phyloP scores from a whole-genome alignment of 2,113 vertebrate genomes.

The Cariama cristata region DNA sequence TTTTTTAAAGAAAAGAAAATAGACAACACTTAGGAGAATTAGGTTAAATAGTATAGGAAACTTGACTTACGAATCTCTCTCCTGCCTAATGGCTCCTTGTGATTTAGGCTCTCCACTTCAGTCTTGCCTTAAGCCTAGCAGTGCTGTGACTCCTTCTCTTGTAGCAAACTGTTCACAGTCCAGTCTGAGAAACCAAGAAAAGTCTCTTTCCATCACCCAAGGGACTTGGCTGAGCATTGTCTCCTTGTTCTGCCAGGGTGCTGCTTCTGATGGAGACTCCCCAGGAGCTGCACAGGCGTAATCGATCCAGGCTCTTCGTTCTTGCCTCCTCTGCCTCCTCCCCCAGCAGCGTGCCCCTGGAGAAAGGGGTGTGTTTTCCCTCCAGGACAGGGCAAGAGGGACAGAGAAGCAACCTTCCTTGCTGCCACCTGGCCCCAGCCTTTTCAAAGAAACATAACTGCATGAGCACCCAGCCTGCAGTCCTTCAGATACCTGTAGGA shows the following conservation, averaged over 20 bases:
- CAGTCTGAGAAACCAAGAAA: background rate
- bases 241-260: background rate
- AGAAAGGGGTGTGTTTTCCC: background rate
- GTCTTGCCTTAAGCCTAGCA: background rate
- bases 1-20: background rate
- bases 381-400: background rate
- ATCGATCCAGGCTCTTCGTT: background rate
- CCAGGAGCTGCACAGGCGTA: background rate
- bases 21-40: background rate
- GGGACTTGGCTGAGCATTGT: background rate
- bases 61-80: background rate
- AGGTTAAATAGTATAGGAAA: background rate
- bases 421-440: background rate
- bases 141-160: background rate
- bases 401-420: background rate
- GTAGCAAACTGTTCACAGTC: background rate
- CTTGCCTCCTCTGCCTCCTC: background rate
- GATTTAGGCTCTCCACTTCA: background rate
- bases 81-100: background rate
- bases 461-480: too few species aligned
- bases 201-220: background rate
- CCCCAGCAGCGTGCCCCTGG: rapidly evolving
- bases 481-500: background rate
- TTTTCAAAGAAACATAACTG: background rate
- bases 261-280: background rate